Evolutionary conservation across 2,113 vertebrate genomes (phyloP), one percentile per base, ranked within the genome.

Genomic region (Chiloscyllium plagiosum): DNA sequence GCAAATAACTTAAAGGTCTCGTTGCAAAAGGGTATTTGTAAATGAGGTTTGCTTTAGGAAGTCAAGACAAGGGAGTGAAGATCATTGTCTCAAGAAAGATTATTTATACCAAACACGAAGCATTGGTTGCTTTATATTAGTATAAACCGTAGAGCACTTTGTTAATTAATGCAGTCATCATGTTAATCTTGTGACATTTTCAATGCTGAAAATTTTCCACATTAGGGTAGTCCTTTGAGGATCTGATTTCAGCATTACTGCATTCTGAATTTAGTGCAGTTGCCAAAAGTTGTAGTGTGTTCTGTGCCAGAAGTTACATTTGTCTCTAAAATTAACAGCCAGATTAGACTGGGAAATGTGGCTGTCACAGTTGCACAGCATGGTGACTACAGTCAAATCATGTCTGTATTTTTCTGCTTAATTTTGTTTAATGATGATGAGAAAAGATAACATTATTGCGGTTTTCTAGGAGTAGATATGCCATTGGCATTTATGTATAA

Each of bases 381-480:
- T 96, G 96, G 96, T 96, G 97, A 97, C 97, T 97, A 96, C 94
- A 98, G 97, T 97, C 98, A 97, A 98, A 97, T 98, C 97, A 98
- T 98, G 97, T 98, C 97, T 98, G 97, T 98, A 97, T 98, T 97
- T 98, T 98, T 98, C 97, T 97, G 97, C 97, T 97, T 97, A 97
- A 97, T 98, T 97, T 97, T 97, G 98, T 98, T 98, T 98, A 97
- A 97, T 96, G 97, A 97, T 98, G 97, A 98, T 97, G 97, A 97
- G 97, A 97, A 97, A 97, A 97, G 98, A 98, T 98, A 98, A 97
- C 96, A 97, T 98, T 98, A 98, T 98, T 98, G 98, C n/a, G 96
- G 97, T 97, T 97, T 96, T 97, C 97, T 97, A 97, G 98, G 96
- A 97, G 97, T 97, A 97, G 96, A 96, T 97, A 96, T 96, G 96